Percentiles rank a stretch among this genome's conserved stretches.
Evolutionary conservation across 2,888 invertebrate species (phyloP).

Genomic region (Argyra leucocephala): DNA sequence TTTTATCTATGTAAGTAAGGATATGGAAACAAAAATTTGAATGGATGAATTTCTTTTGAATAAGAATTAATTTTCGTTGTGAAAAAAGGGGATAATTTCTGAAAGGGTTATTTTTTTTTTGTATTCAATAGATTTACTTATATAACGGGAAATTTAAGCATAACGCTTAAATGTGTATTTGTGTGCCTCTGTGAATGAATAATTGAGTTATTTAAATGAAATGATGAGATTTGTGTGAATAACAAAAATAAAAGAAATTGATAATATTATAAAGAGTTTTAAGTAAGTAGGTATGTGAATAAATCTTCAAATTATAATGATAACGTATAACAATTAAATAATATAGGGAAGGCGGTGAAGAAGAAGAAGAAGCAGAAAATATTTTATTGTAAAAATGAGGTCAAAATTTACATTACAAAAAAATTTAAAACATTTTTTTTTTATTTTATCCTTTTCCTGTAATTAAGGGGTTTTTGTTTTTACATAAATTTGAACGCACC

Average conservation of each 20-base stretch:
- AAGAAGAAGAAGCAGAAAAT: too few species aligned
- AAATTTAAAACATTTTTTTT: not conserved
- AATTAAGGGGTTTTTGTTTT: too few species aligned
- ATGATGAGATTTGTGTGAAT: not conserved
- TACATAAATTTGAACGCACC: too few species aligned
- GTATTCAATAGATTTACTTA: not conserved
- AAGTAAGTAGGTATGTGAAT: too few species aligned
- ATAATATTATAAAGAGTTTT: not conserved
- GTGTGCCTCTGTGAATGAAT: not conserved
- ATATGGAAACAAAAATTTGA: not conserved
- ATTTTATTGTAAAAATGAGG: not conserved
- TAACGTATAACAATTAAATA: too few species aligned
- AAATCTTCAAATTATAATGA: too few species aligned
- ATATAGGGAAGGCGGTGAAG: too few species aligned
- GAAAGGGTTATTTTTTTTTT: not conserved
- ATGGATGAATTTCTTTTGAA: not conserved
- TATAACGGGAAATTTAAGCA: not conserved
- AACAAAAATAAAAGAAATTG: not conserved
- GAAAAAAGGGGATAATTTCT: not conserved
- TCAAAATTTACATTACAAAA: constrained; percentile 11
- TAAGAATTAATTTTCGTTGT: too few species aligned
- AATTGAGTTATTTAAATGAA: not conserved
- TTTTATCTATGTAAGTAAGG: not conserved
- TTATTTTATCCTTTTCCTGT: not conserved
- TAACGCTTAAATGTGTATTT: not conserved